A percentile compares a stretch with the other conserved stretches of the same genome.
These are phyloP conservation scores for Philopedon plagiatum DNA, from an alignment of 2,888 invertebrate species.

Conservation along the genomic window DNA sequence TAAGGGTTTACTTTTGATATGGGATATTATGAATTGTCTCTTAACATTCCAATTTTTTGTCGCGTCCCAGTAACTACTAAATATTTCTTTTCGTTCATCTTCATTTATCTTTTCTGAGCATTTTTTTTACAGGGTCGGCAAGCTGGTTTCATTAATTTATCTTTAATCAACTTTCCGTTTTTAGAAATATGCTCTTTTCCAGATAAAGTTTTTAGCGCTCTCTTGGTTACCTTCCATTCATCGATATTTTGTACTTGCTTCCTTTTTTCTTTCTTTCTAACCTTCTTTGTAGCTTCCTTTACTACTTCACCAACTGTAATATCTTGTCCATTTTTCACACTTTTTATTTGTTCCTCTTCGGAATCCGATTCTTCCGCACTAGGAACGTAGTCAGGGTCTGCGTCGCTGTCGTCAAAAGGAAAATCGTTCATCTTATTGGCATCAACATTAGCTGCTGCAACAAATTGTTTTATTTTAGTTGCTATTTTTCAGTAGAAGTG, in stretches of 20 bases:
- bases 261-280: constrained; percentile 8
- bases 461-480: no score
- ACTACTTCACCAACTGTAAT: no score
- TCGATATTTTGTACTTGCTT: constrained; percentile 7
- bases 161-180: constrained; percentile 6
- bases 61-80: constrained; percentile 14
- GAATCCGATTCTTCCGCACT: no score
- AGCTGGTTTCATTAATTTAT: background rate
- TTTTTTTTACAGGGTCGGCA: constrained; percentile 12
- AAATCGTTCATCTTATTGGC: no score
- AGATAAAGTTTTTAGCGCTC: constrained; percentile 8
- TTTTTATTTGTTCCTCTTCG: no score
- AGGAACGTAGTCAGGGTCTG: no score
- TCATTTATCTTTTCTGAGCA: constrained; percentile 22
- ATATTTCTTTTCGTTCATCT: constrained; percentile 3
- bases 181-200: constrained; percentile 18
- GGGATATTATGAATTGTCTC: constrained; percentile 12
- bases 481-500: no score
- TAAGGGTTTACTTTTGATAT: constrained; percentile 4
- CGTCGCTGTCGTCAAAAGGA: no score
- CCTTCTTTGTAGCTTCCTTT: constrained; percentile 6
- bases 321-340: no score
- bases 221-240: constrained; percentile 11
- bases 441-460: no score
- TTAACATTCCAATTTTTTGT: constrained; percentile 23